Conservation (phyloP, 2,797 vertebrate genomes). For the Tenualosa ilisha region DNA sequence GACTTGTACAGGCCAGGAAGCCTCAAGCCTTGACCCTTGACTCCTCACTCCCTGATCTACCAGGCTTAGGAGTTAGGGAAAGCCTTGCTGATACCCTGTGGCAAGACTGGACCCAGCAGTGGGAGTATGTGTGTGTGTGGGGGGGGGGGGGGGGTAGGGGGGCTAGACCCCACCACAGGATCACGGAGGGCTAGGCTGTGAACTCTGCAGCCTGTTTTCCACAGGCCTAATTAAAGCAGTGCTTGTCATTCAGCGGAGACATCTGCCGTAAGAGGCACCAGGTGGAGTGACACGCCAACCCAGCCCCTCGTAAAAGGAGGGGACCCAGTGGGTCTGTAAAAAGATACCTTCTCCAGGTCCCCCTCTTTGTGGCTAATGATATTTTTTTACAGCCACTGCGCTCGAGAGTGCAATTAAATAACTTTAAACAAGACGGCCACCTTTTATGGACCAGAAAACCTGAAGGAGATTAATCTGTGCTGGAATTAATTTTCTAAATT, state of each 20-base stretch:
- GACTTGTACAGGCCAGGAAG: not conserved
- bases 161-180: not conserved
- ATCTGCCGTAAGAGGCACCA: slow-evolving; percentile 70
- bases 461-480: slow-evolving; percentile 37
- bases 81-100: not conserved
- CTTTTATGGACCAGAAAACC: slow-evolving; percentile 45
- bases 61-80: not conserved
- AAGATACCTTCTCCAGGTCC: slow-evolving; percentile 30
- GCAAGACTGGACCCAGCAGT: not conserved
- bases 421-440: slow-evolving; percentile 36
- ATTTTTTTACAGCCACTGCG: slow-evolving; percentile 40
- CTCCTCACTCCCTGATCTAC: not conserved
- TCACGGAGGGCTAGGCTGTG: not conserved
- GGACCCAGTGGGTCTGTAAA: slow-evolving; percentile 48
- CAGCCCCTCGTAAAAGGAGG: slow-evolving; percentile 53
- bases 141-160: no score
- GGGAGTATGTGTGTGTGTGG: no score
- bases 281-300: slow-evolving; percentile 63
- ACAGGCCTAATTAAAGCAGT: slow-evolving; percentile 74
- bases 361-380: slow-evolving; percentile 45
- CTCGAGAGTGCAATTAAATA: slow-evolving; percentile 48
- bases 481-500: slow-evolving; percentile 46
- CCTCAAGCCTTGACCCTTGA: not conserved
- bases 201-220: slow-evolving; percentile 55
- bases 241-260: slow-evolving; percentile 71